phyloP scores from a whole-genome alignment of 2,888 invertebrate species.

The Neuroscelio doddi region DNA sequence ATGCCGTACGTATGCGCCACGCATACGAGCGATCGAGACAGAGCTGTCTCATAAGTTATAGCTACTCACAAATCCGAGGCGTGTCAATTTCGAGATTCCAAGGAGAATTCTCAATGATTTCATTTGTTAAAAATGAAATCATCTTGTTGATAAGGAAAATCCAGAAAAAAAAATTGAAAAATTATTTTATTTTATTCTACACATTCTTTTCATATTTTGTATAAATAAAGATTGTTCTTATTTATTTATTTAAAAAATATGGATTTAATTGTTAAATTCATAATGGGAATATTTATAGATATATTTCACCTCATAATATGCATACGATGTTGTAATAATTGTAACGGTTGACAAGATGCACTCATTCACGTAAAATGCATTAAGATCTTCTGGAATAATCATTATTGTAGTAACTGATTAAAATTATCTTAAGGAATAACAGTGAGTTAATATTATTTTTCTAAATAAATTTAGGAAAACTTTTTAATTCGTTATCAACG shows the following conservation, averaged over 20 bases:
- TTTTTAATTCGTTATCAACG: slow-evolving; percentile 57
- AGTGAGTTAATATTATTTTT: slow-evolving; percentile 57
- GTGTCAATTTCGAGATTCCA: not conserved
- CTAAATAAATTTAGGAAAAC: slow-evolving; percentile 60
- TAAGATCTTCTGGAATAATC: slow-evolving; percentile 3
- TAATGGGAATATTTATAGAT: too few relatives aligned
- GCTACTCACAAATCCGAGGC: not conserved
- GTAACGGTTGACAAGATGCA: slow-evolving; percentile 14
- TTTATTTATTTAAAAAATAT: too few relatives aligned
- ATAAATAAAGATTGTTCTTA: too few relatives aligned
- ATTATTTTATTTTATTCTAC: too few relatives aligned
- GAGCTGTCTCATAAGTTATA: not conserved
- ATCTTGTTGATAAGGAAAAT: too few relatives aligned
- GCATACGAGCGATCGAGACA: slow-evolving; percentile 47
- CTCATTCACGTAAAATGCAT: slow-evolving; percentile 19
- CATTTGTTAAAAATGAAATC: too few relatives aligned
- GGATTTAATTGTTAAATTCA: too few relatives aligned
- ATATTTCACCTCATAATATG: too few relatives aligned
- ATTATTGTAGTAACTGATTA: not conserved
- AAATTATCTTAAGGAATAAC: slow-evolving; percentile 38
- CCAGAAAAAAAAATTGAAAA: too few relatives aligned
- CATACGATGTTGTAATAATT: slow-evolving; percentile 1
- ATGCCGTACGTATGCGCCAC: slow-evolving; percentile 43
- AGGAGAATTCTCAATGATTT: too few relatives aligned
- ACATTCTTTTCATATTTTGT: too few relatives aligned